Base-by-base conservation (phyloP, 2,113 vertebrate species). In the Orientallactaga bullata region DNA sequence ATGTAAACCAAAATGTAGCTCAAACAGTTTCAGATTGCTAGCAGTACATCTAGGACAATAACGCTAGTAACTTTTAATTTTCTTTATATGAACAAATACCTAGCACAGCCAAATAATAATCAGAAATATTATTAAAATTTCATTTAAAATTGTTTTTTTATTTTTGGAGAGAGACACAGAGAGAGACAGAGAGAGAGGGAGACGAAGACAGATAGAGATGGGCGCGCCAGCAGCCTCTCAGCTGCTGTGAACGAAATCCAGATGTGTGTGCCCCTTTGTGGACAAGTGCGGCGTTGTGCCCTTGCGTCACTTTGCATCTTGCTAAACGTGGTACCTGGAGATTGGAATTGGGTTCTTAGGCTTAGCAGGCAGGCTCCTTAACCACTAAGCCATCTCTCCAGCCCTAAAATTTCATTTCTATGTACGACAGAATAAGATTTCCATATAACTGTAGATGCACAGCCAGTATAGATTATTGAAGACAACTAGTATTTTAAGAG, bases 361-460 rank as follows among this genome's bases (percentile, higher is more conserved):
- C n/a, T n/a, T n/a, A n/a, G n/a, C n/a, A n/a, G n/a, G n/a, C n/a
- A n/a, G n/a, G n/a, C n/a, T n/a, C n/a, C n/a, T n/a, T n/a, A n/a
- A n/a, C n/a, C n/a, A n/a, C n/a, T n/a, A n/a, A n/a, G n/a, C n/a
- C n/a, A n/a, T n/a, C n/a, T n/a, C n/a, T n/a, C n/a, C n/a, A n/a
- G n/a, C n/a, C n/a, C n/a, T 85, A 81, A 71, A 71, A 73, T 80
- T 85, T 35, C 1, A 79, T 0, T 35, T 89, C 86, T 89, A 17
- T 73, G 9, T 89, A 60, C 82, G 71, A 9, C 68, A 55, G 5
- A 76, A 69, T 93, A n/a, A 89, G 32, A 89, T 82, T 91, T 93
- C 60, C 47, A 89, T 23, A 13, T 11, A 85, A 28, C 35, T 21
- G 7, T 85, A 47, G 88, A 61, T 68, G 28, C 26, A 68, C 11